Evolutionary conservation across 2,888 invertebrate genomes (phyloP).

Genomic region (Cyclophora punctaria): DNA sequence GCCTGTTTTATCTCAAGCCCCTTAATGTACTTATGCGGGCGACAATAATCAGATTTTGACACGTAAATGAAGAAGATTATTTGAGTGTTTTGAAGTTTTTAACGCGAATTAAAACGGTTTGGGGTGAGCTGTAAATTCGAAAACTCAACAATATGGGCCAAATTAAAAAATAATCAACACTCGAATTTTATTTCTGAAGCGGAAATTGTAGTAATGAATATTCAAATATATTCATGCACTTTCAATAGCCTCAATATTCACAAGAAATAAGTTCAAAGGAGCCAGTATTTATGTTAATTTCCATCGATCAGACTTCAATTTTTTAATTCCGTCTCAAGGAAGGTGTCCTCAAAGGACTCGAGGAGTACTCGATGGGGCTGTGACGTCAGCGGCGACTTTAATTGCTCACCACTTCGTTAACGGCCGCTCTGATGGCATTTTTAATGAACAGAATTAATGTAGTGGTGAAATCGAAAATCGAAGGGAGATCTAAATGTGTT

Average conservation of each 20-base stretch:
- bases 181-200: no score
- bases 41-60: conserved; percentile 72
- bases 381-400: conserved; percentile 73
- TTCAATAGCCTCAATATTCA: no score
- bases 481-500: conserved; percentile 52
- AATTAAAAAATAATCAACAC: no score
- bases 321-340: conserved; percentile 62
- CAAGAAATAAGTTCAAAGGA: conserved; percentile 15
- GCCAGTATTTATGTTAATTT: conserved; percentile 8
- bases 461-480: conserved; percentile 71
- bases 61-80: conserved; percentile 60
- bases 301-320: conserved; percentile 58
- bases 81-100: conserved; percentile 17
- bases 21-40: conserved; percentile 71
- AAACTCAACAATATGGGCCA: no score
- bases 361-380: conserved; percentile 42
- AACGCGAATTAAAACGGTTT: conserved; percentile 5
- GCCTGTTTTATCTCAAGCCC: conserved; percentile 70
- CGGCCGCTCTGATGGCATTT: conserved; percentile 72
- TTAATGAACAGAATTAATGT: conserved; percentile 76
- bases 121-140: no score
- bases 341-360: conserved; percentile 53
- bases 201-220: no score
- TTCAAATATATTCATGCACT: no score
- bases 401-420: conserved; percentile 75